Base-by-base conservation (phyloP, 2,888 invertebrate species). In the Oxyteleia sp. region DNA sequence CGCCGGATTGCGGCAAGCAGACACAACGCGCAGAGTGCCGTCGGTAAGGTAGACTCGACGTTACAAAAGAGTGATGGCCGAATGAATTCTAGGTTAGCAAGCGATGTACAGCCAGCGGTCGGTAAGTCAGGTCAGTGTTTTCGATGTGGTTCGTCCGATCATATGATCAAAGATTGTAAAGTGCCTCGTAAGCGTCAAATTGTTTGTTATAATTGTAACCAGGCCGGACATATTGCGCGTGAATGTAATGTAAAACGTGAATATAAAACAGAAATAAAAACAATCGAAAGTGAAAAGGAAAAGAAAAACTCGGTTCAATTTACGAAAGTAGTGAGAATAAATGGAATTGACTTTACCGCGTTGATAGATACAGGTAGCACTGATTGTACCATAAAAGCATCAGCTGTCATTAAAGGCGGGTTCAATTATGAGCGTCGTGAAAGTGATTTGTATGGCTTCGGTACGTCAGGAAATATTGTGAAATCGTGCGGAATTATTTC, bases 291-390 rank as follows among this genome's bases (percentile, higher is more conserved):
- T 10, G 53, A 32, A 16, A 53, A 32, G 11, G 53, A 11, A 29
- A 53, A 29, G 10, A 23, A 49, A 23, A 49, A n/a, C 7, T 11
- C 23, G 11, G 11, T 49, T 49, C 23, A 23, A 4, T 49, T 49
- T 49, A 49, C 49, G 23, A 23, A 20, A 49, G 23, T 5, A 1
- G n/a, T 23, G 0, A 20, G 23, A 49, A 3, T 49, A 20, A 49
- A 23, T n/a, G 23, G 49, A 20, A 49, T 49, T 23, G n/a, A 49
- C 4, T 49, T 23, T 23, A 49, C 49, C 20, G 18, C 45, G 16
- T 55, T 55, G 18, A 55, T 55, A 32, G 55, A 32, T 13, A 49
- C 49, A 4, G 49, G 26, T 49, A 29, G 51, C 8, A 53, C 29
- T 0, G 29, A 53, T 15, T 55, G 32, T 35, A 55, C 35, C 11